Base-by-base conservation (phyloP, 2,888 invertebrate genomes). In the Drosophila falleni region DNA sequence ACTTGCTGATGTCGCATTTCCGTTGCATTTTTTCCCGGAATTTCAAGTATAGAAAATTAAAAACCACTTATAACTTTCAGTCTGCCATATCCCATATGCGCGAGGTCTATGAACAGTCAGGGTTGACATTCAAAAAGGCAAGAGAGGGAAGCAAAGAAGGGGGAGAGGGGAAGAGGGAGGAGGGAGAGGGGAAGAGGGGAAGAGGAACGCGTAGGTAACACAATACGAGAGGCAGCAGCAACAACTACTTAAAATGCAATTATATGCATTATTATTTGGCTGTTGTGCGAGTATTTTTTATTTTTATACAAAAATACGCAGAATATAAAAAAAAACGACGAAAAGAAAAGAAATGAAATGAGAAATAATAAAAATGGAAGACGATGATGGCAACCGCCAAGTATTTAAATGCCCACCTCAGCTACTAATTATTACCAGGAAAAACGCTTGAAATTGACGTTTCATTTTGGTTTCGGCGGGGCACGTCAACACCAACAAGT, bases 381-480 rank as follows among this genome's bases (percentile, higher is more conserved):
- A 84, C 73, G 71, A 66, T 60, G 66, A 71, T 70, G 71, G 76
- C 73, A 71, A 71, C 69, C 76, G 81, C 72, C 69, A 82, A 86
- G 90, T 86, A 90, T 87, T 90, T 91, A 91, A 91, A 91, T 91
- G 82, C 90, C 90, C 90, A 91, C 90, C 90, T 89, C 90, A 81
- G 89, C 91, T 89, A 90, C 91, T 91, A 92, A 92, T 92, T 91
- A 92, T 89, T 91, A 91, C 91, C 89, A 90, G 85, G 92, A 92
- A 91, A 91, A 92, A 89, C 87, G 81, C 92, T 92, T 90, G 81
- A 92, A 88, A 89, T 86, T 91, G 90, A 91, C 90, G 90, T 91
- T 89, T 89, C 90, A 90, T 87, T 89, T 87, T 89, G 74, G 74
- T 83, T 83, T 67, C 61, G 74, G 86, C 80, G 71, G 82, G 68